phyloP scores from a whole-genome alignment of 2,113 vertebrate genomes.

The Cebidichthys violaceus region DNA sequence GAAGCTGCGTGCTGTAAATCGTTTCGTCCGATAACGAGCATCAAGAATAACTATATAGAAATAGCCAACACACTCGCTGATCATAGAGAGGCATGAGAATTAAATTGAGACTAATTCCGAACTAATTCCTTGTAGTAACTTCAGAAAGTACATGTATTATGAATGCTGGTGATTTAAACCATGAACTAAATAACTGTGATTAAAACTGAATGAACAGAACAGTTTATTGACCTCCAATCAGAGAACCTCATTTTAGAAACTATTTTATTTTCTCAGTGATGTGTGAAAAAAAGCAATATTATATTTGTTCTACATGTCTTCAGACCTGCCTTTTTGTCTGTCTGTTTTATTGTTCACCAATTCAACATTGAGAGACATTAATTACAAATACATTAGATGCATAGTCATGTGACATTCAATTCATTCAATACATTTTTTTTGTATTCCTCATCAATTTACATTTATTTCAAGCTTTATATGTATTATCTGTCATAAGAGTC shows the following conservation, averaged over 20 bases:
- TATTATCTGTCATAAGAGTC: not conserved
- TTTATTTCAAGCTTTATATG: not conserved
- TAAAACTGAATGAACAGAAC: not conserved
- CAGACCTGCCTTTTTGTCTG: not conserved
- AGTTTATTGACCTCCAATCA: slow-evolving; percentile 13
- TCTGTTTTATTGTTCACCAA: not conserved
- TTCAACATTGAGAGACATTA: not conserved
- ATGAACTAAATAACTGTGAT: not conserved
- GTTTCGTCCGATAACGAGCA: too few species aligned
- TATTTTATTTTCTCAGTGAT: slow-evolving; percentile 11
- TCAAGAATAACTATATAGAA: too few species aligned
- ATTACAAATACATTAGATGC: not conserved
- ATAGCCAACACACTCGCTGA: too few species aligned
- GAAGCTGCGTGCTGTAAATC: too few species aligned
- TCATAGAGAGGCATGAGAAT: too few species aligned
- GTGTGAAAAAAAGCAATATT: not conserved
- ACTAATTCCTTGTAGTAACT: not conserved
- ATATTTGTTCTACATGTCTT: not conserved
- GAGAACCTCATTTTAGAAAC: slow-evolving; percentile 18
- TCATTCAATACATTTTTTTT: too few species aligned
- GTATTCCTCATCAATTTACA: not conserved
- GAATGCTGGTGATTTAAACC: not conserved
- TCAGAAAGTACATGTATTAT: not conserved
- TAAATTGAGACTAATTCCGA: not conserved
- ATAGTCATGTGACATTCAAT: not conserved